Base-by-base conservation (phyloP, 2,113 vertebrate genomes). In the Cinclus cinclus region DNA sequence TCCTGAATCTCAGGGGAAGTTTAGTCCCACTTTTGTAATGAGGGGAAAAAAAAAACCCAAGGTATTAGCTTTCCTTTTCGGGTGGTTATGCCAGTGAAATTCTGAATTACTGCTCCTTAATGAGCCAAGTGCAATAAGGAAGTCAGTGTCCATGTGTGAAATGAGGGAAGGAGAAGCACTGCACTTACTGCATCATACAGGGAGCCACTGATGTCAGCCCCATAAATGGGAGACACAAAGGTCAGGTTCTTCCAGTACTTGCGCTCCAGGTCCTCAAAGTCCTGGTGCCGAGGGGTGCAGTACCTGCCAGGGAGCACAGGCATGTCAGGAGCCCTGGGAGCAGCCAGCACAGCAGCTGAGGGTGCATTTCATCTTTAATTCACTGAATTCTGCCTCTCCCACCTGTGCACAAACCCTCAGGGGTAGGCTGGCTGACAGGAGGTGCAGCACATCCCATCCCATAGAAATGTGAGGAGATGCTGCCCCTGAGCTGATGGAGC, bases 241-340 rank as follows among this genome's bases (percentile, higher is more conserved):
- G 99, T 99, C 49, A 99, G 97, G 62, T 99, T 99, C 97, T 99
- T 99, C 99, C 99, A 99, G 97, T 99, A 99, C 83, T 99, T 99
- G 79, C 99, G 98, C 83, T 99, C 99, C 79, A 99, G 94, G 95
- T 99, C 99, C 2, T 99, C 99, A 33, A 99, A 99, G 83, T 99
- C 99, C 95, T 99, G 99, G 94, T 99, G 99, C 6, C 98, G 98
- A 0, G 99, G 99, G 20, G 99, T 99, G 95, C 99, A 99, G 88
- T 99, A 99, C 97, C 99, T 99, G 95, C 24, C 31, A 50, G 77
- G 81, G 58, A 64, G 30, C 44, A 21, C 4, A 15, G 37, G 78
- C 20, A 4, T 2, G 20, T 11, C 4, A 47, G 62, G 11, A 33
- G 6, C 2, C 24, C 56, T 25, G 23, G 7, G 15, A 5, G 47